Evolutionary conservation across 2,113 vertebrate species (phyloP).

Genomic region (Eudyptes chrysolophus): DNA sequence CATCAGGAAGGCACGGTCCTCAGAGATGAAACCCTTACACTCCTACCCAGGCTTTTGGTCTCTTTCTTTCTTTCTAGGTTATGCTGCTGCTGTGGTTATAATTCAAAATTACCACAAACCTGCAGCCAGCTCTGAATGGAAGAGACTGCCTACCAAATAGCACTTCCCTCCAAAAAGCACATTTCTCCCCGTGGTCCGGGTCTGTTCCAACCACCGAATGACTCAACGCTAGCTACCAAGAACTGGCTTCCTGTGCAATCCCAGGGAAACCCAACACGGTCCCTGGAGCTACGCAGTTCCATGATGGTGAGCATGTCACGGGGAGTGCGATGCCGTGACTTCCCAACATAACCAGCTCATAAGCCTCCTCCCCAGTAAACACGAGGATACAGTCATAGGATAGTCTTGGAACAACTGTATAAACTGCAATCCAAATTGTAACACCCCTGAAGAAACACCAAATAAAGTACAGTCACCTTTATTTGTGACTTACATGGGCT

Average conservation of each 20-base stretch:
- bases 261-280: background rate
- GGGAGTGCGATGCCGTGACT: rapidly evolving
- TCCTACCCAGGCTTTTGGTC: background rate
- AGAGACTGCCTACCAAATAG: too few species aligned
- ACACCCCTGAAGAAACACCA: background rate
- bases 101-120: background rate
- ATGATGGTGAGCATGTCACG: rapidly evolving
- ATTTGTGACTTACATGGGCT: background rate
- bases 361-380: background rate
- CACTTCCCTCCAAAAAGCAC: background rate
- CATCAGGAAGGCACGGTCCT: background rate
- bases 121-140: background rate
- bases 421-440: too few species aligned
- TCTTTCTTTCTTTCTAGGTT: too few species aligned
- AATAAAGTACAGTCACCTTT: too few species aligned
- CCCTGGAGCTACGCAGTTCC: rapidly evolving
- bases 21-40: background rate
- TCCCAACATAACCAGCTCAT: rapidly evolving
- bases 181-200: rapidly evolving
- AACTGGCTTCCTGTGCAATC: rapidly evolving
- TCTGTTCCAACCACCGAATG: background rate
- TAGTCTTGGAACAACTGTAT: rapidly evolving
- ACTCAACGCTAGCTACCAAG: too few species aligned
- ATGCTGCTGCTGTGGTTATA: rapidly evolving
- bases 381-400: rapidly evolving